Evolutionary conservation across 2,797 vertebrate genomes (phyloP).

Genomic region (Pipistrellus nathusii): DNA sequence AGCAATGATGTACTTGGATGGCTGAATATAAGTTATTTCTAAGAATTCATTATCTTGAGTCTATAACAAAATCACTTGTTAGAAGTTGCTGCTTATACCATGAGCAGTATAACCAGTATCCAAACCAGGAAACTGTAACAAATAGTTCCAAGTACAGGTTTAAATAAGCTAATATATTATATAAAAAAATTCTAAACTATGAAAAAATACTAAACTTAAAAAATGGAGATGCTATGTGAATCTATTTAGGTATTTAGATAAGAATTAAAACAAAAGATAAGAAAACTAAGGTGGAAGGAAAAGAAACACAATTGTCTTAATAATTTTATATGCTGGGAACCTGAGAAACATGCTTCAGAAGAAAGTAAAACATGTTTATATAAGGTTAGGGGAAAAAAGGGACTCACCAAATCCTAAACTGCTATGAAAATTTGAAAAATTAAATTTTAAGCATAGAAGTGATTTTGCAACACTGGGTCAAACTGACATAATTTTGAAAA

Average conservation of each 20-base stretch:
- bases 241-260: not conserved
- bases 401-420: not conserved
- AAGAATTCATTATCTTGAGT: not conserved
- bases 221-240: not conserved
- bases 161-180: not conserved
- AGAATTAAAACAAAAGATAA: not conserved
- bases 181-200: not conserved
- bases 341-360: slow-evolving; percentile 10
- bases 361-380: slow-evolving; percentile 7
- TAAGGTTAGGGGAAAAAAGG: not conserved
- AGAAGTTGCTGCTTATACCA: not conserved
- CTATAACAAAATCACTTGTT: not conserved
- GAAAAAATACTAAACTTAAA: not conserved
- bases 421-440: slow-evolving; percentile 40
- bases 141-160: slow-evolving; percentile 34
- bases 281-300: not conserved
- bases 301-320: not conserved
- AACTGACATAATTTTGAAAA: slow-evolving; percentile 4
- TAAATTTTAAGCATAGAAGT: slow-evolving; percentile 19
- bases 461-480: not conserved
- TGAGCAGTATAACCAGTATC: not conserved
- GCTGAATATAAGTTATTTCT: not conserved
- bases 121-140: not conserved
- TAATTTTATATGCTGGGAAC: slow-evolving; percentile 10
- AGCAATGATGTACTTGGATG: not conserved